Evolutionary conservation across 1,140 invertebrate species (phyloP).

Genomic region (Tetragnatha versicolor): DNA sequence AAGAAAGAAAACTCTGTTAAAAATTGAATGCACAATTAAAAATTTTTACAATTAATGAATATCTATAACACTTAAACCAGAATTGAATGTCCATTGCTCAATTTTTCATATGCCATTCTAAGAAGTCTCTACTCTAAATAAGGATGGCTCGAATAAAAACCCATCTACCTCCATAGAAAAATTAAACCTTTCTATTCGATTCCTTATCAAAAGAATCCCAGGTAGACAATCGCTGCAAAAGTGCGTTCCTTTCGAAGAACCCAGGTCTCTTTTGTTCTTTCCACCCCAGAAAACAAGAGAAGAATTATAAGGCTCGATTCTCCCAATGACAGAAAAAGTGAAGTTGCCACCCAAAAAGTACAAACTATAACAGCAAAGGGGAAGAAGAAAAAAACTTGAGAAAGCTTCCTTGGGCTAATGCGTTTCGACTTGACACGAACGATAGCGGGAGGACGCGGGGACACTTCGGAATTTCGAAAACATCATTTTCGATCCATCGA

Average conservation of each 20-base stretch:
- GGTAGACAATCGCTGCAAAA: background rate
- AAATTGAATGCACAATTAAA: background rate
- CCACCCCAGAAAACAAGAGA: background rate
- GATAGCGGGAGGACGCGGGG: constrained; percentile 38
- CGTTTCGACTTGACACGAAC: constrained; percentile 44
- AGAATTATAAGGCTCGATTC: constrained; percentile 10
- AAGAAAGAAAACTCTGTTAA: background rate
- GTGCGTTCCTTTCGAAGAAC: background rate
- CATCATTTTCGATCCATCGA: constrained; percentile 55
- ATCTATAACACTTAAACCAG: no score
- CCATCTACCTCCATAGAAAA: no score
- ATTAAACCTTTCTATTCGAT: no score
- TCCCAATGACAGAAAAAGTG: constrained; percentile 15
- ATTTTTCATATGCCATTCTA: no score
- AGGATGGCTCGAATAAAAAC: no score
- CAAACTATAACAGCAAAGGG: background rate
- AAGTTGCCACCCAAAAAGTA: background rate
- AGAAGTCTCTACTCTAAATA: no score
- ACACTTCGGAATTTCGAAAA: constrained; percentile 47
- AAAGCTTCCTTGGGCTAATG: constrained; percentile 48
- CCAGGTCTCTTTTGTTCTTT: background rate
- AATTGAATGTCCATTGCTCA: no score
- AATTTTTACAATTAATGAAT: no score
- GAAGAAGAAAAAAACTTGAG: background rate
- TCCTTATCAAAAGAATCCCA: no score